phyloP scores from a whole-genome alignment of 2,113 vertebrate genomes.

The Siniperca chuatsi region DNA sequence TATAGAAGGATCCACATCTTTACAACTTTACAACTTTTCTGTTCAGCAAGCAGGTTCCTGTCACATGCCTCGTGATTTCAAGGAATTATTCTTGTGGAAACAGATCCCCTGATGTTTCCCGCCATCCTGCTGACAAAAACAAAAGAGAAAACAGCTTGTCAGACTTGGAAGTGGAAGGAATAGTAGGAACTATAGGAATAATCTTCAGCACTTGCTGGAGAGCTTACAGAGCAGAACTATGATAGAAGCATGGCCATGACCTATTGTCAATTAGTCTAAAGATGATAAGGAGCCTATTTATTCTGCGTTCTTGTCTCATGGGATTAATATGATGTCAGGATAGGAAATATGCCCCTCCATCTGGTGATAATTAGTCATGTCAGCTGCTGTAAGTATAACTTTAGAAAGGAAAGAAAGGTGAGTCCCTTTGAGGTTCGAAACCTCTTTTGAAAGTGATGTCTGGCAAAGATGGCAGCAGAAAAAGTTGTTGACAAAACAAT shows the following conservation, averaged over 20 bases:
- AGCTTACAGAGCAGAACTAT: conserved; percentile 7
- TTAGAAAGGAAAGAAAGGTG: conserved; percentile 20
- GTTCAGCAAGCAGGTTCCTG: conserved; percentile 4
- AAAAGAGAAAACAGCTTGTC: conserved; percentile 18
- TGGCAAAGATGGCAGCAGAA: too few relatives aligned
- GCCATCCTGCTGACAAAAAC: neutral
- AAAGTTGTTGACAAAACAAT: too few relatives aligned
- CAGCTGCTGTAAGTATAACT: conserved; percentile 45
- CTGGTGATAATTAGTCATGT: conserved; percentile 55
- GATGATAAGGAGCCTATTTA: conserved; percentile 55
- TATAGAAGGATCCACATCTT: conserved; percentile 17
- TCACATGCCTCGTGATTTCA: conserved; percentile 34
- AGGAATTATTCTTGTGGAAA: conserved; percentile 34
- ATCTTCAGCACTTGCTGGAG: conserved; percentile 13
- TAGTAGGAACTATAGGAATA: neutral
- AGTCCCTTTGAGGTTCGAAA: too few relatives aligned
- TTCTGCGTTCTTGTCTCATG: conserved; percentile 46
- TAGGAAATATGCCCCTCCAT: conserved; percentile 60
- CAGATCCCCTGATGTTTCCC: conserved; percentile 14
- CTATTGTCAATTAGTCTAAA: conserved; percentile 69
- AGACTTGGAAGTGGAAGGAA: conserved; percentile 5
- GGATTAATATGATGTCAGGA: conserved; percentile 68
- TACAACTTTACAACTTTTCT: neutral
- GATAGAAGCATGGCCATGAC: conserved; percentile 42
- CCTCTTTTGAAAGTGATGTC: too few relatives aligned